Conservation (phyloP, 2,797 vertebrate genomes). For the Aselliscus stoliczkanus region DNA sequence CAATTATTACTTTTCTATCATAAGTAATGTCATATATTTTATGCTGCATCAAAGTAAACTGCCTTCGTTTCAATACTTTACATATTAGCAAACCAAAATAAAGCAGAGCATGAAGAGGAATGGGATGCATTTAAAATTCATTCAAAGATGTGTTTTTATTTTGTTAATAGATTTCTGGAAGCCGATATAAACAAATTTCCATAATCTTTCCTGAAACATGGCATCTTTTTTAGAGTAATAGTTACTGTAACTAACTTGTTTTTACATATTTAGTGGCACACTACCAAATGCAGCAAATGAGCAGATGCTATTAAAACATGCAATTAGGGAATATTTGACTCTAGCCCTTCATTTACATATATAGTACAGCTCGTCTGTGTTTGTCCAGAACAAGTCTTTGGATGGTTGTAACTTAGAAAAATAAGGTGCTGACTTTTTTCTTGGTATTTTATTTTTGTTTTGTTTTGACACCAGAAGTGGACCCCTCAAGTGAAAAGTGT, state of each 20-base stretch:
- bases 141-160: neutral
- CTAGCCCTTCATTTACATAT: neutral
- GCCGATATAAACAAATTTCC: neutral
- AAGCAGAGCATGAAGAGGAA: neutral
- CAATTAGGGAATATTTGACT: constrained; percentile 6
- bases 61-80: neutral
- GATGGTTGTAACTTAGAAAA: constrained; percentile 34
- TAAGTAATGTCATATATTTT: neutral
- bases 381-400: neutral
- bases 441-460: constrained; percentile 46
- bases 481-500: constrained; percentile 32
- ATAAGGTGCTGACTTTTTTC: neutral
- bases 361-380: neutral
- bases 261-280: neutral
- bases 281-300: neutral
- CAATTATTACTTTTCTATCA: neutral
- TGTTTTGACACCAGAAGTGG: constrained; percentile 36
- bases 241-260: neutral
- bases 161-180: constrained; percentile 14
- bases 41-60: neutral
- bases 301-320: neutral
- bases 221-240: neutral
- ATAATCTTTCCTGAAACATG: neutral
- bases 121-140: neutral
- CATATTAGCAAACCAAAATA: neutral